Conservation (phyloP, 2,113 vertebrate species). For the Ranitomeya variabilis region DNA sequence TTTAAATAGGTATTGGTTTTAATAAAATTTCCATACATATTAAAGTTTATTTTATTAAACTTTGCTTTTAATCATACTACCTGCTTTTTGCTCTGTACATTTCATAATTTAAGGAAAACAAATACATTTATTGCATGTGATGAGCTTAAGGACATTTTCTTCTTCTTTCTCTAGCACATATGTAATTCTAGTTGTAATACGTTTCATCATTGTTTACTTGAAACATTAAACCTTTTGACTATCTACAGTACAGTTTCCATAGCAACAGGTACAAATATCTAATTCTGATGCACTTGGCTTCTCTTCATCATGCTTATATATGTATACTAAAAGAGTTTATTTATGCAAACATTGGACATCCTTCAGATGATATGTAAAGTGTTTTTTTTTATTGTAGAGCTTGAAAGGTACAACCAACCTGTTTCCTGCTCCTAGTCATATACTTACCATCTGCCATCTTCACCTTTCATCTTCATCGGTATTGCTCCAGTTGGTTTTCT, state of each 20-base stretch:
- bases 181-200: not conserved
- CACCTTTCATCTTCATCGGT: no score
- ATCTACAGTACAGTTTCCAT: slow-evolving; percentile 16
- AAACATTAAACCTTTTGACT: not conserved
- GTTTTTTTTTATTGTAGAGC: no score
- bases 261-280: not conserved
- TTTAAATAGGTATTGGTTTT: not conserved
- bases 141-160: not conserved
- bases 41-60: not conserved
- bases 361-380: no score
- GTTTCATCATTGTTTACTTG: not conserved
- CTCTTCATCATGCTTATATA: not conserved
- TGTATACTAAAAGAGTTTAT: not conserved
- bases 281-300: not conserved
- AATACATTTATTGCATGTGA: not conserved
- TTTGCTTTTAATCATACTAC: not conserved
- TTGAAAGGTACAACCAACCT: no score
- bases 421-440: no score
- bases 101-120: not conserved
- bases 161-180: not conserved
- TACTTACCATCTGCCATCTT: no score
- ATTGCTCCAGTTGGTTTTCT: no score
- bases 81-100: not conserved
- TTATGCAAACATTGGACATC: not conserved
- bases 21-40: not conserved